These are phyloP conservation scores for Enhydra lutris DNA, from an alignment of 2,113 vertebrate species.

Conservation along the genomic window DNA sequence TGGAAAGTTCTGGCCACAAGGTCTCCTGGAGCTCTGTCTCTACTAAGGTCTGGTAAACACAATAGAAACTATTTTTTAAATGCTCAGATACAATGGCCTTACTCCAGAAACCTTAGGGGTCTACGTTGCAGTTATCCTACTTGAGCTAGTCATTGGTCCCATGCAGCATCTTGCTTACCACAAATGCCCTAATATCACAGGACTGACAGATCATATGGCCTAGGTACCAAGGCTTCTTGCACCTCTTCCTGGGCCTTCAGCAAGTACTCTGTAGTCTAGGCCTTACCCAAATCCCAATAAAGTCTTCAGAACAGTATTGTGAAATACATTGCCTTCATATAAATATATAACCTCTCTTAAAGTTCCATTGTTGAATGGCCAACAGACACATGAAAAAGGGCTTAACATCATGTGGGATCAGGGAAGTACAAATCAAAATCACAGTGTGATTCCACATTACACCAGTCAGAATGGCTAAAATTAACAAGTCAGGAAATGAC, in stretches of 20 bases:
- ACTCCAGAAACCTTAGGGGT: not conserved
- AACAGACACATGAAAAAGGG: no score
- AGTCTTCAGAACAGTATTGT: not conserved
- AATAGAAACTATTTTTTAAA: not conserved
- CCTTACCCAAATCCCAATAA: not conserved
- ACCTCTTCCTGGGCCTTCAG: not conserved
- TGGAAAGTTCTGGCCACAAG: not conserved
- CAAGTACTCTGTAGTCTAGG: not conserved
- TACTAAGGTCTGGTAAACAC: not conserved
- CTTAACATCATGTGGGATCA: no score
- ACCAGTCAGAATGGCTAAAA: no score
- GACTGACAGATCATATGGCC: not conserved
- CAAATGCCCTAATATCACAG: not conserved
- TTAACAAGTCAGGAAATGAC: no score
- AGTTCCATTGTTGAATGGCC: not conserved
- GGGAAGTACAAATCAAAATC: no score
- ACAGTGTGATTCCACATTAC: no score
- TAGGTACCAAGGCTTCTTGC: not conserved
- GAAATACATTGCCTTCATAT: not conserved
- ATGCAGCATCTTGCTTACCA: not conserved
- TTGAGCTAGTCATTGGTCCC: not conserved
- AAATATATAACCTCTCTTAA: not conserved
- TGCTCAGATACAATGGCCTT: not conserved
- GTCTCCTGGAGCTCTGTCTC: not conserved
- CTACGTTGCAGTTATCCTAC: not conserved